Evolutionary conservation across 2,888 invertebrate genomes (phyloP).

Genomic region (Acanthosepion pharaonis): DNA sequence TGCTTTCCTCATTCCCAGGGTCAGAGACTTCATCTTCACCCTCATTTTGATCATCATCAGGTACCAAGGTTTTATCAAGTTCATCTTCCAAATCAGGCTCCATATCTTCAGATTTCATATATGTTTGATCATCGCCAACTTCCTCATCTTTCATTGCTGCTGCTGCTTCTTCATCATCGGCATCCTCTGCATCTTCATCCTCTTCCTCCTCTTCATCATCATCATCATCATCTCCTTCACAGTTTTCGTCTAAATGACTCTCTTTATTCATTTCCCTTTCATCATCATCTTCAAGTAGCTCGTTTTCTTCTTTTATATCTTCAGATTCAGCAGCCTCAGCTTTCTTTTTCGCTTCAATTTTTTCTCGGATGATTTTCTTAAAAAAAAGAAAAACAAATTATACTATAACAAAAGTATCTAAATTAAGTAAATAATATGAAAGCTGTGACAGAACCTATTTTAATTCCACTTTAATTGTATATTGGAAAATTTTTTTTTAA

Average conservation of each 20-base stretch:
- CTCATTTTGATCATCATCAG: slow-evolving; percentile 25
- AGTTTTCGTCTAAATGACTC: slow-evolving; percentile 14
- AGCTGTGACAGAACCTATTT: too few relatives aligned
- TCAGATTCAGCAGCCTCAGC: slow-evolving; percentile 41
- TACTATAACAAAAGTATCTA: too few relatives aligned
- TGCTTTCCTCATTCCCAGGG: neutral
- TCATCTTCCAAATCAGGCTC: neutral
- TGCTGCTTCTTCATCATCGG: neutral
- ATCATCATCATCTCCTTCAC: neutral
- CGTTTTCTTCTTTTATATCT: neutral
- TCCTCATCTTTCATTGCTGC: neutral
- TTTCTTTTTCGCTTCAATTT: slow-evolving; percentile 42
- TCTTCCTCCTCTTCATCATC: neutral
- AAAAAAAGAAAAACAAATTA: slow-evolving; percentile 41
- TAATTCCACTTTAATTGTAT: too few relatives aligned
- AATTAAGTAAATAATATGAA: neutral
- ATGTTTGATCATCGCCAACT: neutral
- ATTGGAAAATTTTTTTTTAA: too few relatives aligned
- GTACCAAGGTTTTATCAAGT: neutral
- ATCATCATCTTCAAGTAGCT: neutral
- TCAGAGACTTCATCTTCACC: neutral
- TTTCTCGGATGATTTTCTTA: slow-evolving; percentile 42
- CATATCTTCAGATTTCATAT: neutral
- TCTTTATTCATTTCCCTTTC: neutral
- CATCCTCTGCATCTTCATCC: neutral